Percentiles rank a stretch among this genome's conserved stretches.
phyloP scores from a whole-genome alignment of 2,113 vertebrate species.

The Crotalus helleri region DNA sequence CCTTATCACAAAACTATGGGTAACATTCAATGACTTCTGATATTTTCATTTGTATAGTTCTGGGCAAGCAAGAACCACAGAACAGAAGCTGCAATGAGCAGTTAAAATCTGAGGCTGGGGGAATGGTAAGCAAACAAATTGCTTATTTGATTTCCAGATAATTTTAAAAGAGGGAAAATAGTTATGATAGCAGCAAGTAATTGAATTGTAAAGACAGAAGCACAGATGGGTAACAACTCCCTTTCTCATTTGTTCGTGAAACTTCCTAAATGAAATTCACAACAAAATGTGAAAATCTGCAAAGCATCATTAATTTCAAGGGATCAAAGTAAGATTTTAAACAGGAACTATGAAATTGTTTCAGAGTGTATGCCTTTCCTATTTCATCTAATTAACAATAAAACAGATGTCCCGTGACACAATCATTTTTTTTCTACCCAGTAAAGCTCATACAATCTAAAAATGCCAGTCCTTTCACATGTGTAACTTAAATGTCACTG shows the following conservation, averaged over 20 bases:
- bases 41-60: background rate
- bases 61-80: slow-evolving; percentile 9
- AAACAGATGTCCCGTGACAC: slow-evolving; percentile 72
- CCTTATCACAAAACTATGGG: background rate
- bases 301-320: slow-evolving; percentile 66
- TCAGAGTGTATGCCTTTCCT: slow-evolving; percentile 57
- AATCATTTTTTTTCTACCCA: slow-evolving; percentile 69
- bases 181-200: slow-evolving; percentile 57
- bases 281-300: slow-evolving; percentile 63
- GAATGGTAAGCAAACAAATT: slow-evolving; percentile 27
- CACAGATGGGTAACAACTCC: slow-evolving; percentile 65
- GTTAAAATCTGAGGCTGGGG: slow-evolving; percentile 1
- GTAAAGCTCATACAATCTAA: slow-evolving; percentile 67
- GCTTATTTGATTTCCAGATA: slow-evolving; percentile 40
- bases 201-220: slow-evolving; percentile 58
- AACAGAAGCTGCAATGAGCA: background rate
- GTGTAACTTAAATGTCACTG: slow-evolving; percentile 73
- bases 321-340: slow-evolving; percentile 59
- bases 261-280: slow-evolving; percentile 67
- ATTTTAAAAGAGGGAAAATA: slow-evolving; percentile 49
- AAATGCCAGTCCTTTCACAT: slow-evolving; percentile 69
- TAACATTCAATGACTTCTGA: background rate
- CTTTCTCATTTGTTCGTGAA: slow-evolving; percentile 63
- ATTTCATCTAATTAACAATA: slow-evolving; percentile 76
- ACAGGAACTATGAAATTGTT: slow-evolving; percentile 62